These are phyloP conservation scores for Mastomys natalensis DNA, from an alignment of 2,113 vertebrate genomes.

Conservation along the genomic window DNA sequence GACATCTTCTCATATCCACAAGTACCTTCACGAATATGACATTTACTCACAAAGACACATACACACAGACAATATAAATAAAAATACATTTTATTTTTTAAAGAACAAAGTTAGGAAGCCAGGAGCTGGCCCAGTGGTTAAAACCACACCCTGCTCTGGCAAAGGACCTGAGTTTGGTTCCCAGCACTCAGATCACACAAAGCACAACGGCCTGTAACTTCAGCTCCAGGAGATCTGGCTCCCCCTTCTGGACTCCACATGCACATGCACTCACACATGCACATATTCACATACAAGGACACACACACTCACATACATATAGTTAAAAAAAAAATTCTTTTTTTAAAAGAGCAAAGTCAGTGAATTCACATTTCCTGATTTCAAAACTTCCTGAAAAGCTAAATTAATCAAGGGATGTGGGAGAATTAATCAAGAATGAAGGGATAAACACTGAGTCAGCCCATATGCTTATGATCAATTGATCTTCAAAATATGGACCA, in stretches of 20 bases:
- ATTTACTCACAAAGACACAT: background rate
- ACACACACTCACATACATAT: background rate
- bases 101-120: background rate
- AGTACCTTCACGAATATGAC: background rate
- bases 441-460: background rate
- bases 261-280: background rate
- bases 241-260: background rate
- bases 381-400: constrained; percentile 43
- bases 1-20: background rate
- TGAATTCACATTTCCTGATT: background rate
- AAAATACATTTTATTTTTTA: background rate
- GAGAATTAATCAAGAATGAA: background rate
- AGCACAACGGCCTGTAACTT: background rate
- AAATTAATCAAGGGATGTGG: background rate
- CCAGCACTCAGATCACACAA: background rate
- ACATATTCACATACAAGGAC: background rate
- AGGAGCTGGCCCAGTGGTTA: background rate
- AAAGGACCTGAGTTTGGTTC: background rate
- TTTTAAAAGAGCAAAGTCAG: background rate
- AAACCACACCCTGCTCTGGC: background rate
- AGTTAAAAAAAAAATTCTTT: background rate
- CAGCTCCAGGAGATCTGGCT: background rate
- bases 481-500: constrained; percentile 24
- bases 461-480: background rate
- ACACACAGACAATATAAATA: background rate